Conservation (phyloP, 2,797 vertebrate species). For the Jordanella pulchra region DNA sequence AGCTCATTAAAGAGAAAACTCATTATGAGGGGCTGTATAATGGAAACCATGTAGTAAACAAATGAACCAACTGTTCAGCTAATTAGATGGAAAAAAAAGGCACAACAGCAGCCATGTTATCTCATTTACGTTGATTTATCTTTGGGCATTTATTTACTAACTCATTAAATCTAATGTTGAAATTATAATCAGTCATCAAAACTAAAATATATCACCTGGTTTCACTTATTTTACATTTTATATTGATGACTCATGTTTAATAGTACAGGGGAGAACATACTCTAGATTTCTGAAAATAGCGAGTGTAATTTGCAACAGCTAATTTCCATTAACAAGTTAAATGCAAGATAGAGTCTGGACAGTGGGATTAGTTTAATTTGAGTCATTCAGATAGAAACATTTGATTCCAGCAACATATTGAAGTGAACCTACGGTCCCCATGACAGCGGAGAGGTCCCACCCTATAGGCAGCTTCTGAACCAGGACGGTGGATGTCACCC, state of each 20-base stretch:
- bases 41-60: conserved; percentile 58
- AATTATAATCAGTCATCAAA: conserved; percentile 55
- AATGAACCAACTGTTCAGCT: conserved; percentile 63
- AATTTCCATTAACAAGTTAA: conserved; percentile 21
- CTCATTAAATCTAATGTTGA: conserved; percentile 37
- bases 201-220: conserved; percentile 28
- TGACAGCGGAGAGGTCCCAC: conserved; percentile 90
- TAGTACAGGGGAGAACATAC: conserved; percentile 31
- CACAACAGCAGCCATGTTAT: conserved; percentile 36
- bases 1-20: conserved; percentile 45
- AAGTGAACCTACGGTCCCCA: conserved; percentile 89
- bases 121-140: conserved; percentile 61
- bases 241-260: conserved; percentile 38
- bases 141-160: conserved; percentile 34
- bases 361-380: conserved; percentile 3
- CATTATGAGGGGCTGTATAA: conserved; percentile 45
- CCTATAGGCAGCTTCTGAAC: conserved; percentile 89
- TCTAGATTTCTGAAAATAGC: conserved; percentile 40
- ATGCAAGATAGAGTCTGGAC: conserved; percentile 7
- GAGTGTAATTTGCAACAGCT: conserved; percentile 13
- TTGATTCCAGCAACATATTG: conserved; percentile 34
- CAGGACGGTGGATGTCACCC: conserved; percentile 85
- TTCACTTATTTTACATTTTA: conserved; percentile 29
- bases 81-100: conserved; percentile 62
- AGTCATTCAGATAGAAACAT: background rate